These are phyloP conservation scores for Lepus europaeus DNA, from an alignment of 2,113 vertebrate genomes.

Conservation along the genomic window DNA sequence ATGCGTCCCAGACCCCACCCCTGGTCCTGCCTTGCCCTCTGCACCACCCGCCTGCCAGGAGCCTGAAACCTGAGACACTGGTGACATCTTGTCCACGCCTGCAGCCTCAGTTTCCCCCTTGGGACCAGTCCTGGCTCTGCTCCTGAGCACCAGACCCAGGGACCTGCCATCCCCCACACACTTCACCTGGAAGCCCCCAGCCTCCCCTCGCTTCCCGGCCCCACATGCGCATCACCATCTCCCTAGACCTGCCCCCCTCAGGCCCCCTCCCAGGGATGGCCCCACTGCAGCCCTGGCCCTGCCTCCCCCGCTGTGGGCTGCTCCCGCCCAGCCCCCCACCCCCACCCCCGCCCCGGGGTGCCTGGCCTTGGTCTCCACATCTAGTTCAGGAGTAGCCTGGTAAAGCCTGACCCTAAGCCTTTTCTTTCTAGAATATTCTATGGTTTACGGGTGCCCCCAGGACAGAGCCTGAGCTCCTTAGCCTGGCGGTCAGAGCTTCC, in stretches of 20 bases:
- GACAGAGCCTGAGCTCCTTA: not conserved
- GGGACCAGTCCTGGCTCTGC: not conserved
- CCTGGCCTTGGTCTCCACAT: not conserved
- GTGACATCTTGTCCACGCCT: not conserved
- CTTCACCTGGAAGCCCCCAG: not conserved
- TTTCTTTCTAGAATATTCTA: not conserved
- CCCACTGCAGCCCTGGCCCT: not conserved
- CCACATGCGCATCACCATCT: not conserved
- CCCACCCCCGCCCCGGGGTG: not conserved
- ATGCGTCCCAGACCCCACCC: not conserved
- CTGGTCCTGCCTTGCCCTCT: not conserved
- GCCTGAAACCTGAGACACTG: not conserved
- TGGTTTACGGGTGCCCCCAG: not conserved
- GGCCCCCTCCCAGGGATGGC: not conserved
- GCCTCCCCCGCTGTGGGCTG: not conserved
- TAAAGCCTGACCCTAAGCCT: not conserved
- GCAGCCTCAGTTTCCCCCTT: not conserved
- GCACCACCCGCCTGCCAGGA: not conserved
- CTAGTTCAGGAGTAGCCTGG: not conserved
- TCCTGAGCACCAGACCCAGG: not conserved
- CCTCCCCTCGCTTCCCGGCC: not conserved
- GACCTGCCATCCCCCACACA: not conserved
- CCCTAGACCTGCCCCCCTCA: not conserved
- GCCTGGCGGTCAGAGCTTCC: not conserved
- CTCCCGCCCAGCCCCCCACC: not conserved